These are phyloP conservation scores for Sarcoramphus papa DNA, from an alignment of 2,797 vertebrate genomes.

Conservation along the genomic window DNA sequence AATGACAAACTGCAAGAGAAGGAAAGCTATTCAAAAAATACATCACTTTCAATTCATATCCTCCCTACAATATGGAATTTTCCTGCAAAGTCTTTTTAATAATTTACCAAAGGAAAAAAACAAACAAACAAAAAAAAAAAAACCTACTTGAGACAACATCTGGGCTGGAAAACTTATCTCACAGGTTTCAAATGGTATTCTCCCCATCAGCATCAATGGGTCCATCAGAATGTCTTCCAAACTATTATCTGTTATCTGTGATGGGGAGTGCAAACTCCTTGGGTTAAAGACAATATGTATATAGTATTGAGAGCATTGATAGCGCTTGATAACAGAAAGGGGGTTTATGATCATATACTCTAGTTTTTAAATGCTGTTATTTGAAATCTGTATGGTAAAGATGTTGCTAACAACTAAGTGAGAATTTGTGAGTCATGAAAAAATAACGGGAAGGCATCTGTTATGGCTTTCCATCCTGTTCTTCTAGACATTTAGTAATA, in stretches of 20 bases:
- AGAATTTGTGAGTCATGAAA: background rate
- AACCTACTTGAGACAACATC: background rate
- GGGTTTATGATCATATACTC: background rate
- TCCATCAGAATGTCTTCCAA: background rate
- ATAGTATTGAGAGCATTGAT: background rate
- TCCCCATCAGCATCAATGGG: background rate
- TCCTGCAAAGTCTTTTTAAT: background rate
- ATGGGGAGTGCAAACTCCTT: background rate
- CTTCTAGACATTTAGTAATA: background rate
- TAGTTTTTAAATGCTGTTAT: background rate
- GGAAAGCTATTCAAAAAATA: background rate
- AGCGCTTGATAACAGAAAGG: background rate
- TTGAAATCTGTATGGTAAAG: constrained; percentile 2
- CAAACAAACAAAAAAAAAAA: accelerated
- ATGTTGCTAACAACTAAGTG: background rate
- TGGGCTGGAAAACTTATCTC: background rate
- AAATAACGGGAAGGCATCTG: background rate
- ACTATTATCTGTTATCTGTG: background rate
- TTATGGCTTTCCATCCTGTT: background rate
- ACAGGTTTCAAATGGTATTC: background rate
- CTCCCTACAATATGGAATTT: background rate
- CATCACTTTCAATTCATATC: background rate
- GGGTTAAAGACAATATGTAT: background rate
- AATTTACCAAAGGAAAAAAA: background rate
- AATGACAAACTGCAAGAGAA: background rate